Base-by-base conservation (phyloP, 2,113 vertebrate genomes). In the Dromas ardeola region DNA sequence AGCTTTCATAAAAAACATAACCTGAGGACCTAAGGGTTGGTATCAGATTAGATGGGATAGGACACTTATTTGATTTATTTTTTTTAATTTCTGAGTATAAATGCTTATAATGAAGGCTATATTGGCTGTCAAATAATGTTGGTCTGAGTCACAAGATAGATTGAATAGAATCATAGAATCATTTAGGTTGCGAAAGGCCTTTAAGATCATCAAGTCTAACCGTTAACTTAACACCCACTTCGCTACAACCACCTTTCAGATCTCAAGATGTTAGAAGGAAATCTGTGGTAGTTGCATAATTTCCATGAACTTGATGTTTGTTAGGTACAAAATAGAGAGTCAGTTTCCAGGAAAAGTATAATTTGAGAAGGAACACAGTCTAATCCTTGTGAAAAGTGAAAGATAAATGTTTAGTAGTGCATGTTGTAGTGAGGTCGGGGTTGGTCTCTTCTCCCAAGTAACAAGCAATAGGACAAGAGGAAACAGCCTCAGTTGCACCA, bases 1-100 rank as follows among this genome's bases (percentile, higher is more conserved):
- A 45, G 45, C 25, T 95, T 97, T 93, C 92, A 42, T 79, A 94
- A 77, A 71, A 84, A 70, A 96, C 88, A 89, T 9, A 94, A 84
- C 71, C 63, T 89, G 52, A 93, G 23, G 43, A 95, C 52, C 67
- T 96, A 66, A 74, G 81, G 61, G 27, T 53, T 97, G 62, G 8
- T 91, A 17, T 93, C 23, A 96, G 77, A 87, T 80, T 86, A 94
- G 30, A 95, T 81, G 96, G 52, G 29, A 67, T 36, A 89, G 58
- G 86, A 85, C 47, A 69, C 12, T 92, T 95, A 83, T 90, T 73
- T 93, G 71, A 74, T 21, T 40, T 42, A 42, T 13, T 42, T 63
- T 40, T 32, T 86, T 71, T 8, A 66, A 88, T 30, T 72, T 74
- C 55, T 38, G 23, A 6, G 3, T 59, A 49, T n/a, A 65, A 91